phyloP scores from a whole-genome alignment of 1,140 invertebrate species.

The Drosophila sturtevanti region DNA sequence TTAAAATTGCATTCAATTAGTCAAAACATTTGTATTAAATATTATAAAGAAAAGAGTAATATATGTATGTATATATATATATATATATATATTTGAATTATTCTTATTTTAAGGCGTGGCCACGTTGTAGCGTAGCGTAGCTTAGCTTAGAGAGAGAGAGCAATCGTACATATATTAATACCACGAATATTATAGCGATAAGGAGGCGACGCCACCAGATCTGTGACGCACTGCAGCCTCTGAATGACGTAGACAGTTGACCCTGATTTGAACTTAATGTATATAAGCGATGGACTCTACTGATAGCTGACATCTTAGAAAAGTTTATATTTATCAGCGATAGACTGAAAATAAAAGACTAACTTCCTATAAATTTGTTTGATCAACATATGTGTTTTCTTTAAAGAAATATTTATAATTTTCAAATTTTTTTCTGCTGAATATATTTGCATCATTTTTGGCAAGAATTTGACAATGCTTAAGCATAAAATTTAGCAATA shows the following conservation, averaged over 20 bases:
- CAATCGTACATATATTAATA: background rate
- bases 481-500: constrained; percentile 52
- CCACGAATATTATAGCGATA: background rate
- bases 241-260: background rate
- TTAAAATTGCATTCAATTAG: constrained; percentile 49
- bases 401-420: too few relatives aligned
- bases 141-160: background rate
- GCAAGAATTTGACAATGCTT: background rate
- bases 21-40: constrained; percentile 20
- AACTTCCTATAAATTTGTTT: too few relatives aligned
- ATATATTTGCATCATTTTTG: constrained; percentile 5
- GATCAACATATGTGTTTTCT: too few relatives aligned
- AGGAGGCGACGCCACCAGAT: background rate
- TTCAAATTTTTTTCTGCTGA: background rate
- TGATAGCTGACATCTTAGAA: background rate
- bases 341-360: background rate
- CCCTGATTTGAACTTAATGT: background rate
- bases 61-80: background rate
- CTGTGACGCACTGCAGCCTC: constrained; percentile 4
- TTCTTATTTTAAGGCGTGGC: constrained; percentile 22
- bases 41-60: background rate
- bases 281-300: background rate
- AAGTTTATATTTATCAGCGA: background rate
- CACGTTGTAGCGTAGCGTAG: background rate
- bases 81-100: background rate